Conservation (phyloP, 1,140 invertebrate genomes). For the Asobara japonica region DNA sequence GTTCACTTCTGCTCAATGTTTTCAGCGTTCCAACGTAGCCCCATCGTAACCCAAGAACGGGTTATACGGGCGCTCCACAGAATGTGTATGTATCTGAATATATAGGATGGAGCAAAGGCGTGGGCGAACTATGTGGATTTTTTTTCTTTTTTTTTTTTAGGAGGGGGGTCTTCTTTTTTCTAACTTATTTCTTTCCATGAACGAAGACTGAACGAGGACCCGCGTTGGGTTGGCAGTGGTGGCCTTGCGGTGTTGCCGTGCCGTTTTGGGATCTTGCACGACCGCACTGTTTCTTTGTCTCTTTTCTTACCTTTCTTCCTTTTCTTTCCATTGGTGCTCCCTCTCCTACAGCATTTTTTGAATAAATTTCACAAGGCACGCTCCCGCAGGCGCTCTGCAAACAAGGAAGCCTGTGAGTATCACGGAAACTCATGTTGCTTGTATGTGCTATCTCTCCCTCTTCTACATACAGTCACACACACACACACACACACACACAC, state of each 20-base stretch:
- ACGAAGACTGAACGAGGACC: constrained; percentile 17
- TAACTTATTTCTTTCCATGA: constrained; percentile 22
- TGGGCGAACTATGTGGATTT: background rate
- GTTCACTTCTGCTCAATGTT: constrained; percentile 31
- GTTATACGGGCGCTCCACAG: background rate
- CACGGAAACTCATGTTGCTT: background rate
- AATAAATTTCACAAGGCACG: constrained; percentile 31
- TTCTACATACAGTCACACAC: too few relatives aligned
- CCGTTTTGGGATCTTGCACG: constrained; percentile 34
- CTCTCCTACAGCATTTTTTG: constrained; percentile 8
- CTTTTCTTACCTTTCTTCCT: constrained; percentile 4
- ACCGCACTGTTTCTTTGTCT: background rate
- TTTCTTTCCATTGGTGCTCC: background rate
- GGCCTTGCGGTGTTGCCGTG: constrained; percentile 38
- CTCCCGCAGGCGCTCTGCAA: constrained; percentile 21
- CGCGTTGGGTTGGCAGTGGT: constrained; percentile 24
- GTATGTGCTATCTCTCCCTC: background rate
- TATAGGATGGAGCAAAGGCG: constrained; percentile 12
- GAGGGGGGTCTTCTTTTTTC: background rate
- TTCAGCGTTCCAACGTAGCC: constrained; percentile 3
- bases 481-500: too few relatives aligned
- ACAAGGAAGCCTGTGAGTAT: constrained; percentile 21
- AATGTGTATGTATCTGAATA: constrained; percentile 7
- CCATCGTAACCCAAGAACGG: constrained; percentile 3
- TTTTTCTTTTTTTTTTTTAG: background rate